Evolutionary conservation across 2,888 invertebrate species (phyloP), one percentile per base, ranked within the genome.

Genomic region (Diaphora mendica): DNA sequence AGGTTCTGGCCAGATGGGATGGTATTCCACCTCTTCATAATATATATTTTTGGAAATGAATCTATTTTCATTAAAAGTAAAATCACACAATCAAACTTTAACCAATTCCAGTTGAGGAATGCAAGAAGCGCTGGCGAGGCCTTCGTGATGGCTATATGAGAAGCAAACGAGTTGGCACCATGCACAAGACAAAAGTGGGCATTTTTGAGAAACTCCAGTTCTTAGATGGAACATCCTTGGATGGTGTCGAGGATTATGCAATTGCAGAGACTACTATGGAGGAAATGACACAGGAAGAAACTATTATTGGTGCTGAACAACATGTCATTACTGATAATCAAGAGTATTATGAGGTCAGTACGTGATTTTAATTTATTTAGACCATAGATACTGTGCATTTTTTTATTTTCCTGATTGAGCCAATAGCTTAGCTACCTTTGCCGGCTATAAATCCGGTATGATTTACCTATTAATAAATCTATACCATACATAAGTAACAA

Each of bases 51-150:
- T 1, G 11, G 62, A 1, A 26, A 15, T 44, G 26, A 30, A 8
- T 23, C 2, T 26, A 44, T 17, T 26, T 30, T 30, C 8, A 30
- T 30, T 9, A 3, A 11, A 51, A 68, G 17, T 20, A 3, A 13
- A 51, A 17, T 39, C 9, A 26, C 42, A 42, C 59, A 26, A 11
- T 42, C n/a, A 33, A 17, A 30, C 5, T 33, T 11, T 33, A 42
- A 65, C 70, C 15, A 73, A 80, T 94, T 94, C 48, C 91, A 96
- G 96, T 95, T 85, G 96, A 96, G 81, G 96, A 96, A 91, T 96
- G 96, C 88, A 96, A 96, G 80, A 96, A 96, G 80, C 92, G 96
- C 64, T 96, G 96, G 96, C 90, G 96, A 71, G 96, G 96, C 23
- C 90, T 96, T 66, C 91, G 96, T 30, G 96, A 96, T 87, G 93